Evolutionary conservation across 2,797 vertebrate species (phyloP).

Genomic region (Myotis pilosus): DNA sequence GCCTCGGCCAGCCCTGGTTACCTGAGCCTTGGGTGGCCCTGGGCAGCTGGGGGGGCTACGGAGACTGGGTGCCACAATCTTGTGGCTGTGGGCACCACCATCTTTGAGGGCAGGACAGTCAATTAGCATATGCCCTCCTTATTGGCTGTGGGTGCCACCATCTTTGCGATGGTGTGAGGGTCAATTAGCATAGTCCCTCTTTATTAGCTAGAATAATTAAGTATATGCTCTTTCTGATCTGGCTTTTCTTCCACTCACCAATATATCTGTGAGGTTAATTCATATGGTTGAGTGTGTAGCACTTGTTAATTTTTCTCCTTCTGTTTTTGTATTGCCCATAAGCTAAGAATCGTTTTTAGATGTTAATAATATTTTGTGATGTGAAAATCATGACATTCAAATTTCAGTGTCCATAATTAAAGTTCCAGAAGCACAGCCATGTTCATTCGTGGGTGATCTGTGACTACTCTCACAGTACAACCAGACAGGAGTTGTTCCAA

Average conservation of each 20-base stretch:
- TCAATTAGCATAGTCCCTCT: too few species aligned
- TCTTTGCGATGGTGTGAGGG: too few species aligned
- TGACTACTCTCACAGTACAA: not conserved
- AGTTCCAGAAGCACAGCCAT: not conserved
- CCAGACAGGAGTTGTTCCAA: not conserved
- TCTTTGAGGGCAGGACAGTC: too few species aligned
- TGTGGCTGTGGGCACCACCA: too few species aligned
- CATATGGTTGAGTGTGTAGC: not conserved
- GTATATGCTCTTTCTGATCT: not conserved
- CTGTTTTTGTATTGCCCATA: not conserved
- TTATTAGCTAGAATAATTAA: not conserved
- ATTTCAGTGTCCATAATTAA: not conserved
- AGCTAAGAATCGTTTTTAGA: not conserved
- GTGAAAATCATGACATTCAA: not conserved
- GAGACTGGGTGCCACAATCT: too few species aligned
- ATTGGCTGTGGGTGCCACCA: too few species aligned
- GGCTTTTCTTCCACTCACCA: not conserved
- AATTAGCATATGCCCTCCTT: too few species aligned
- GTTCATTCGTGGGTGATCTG: fast-evolving
- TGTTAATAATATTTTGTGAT: not conserved
- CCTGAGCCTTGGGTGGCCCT: too few species aligned
- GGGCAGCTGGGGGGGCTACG: too few species aligned
- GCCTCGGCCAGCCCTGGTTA: too few species aligned
- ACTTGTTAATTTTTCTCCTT: not conserved
- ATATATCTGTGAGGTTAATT: not conserved